Base-by-base conservation (phyloP, 2,797 vertebrate genomes). In the Urocyon cinereoargenteus region DNA sequence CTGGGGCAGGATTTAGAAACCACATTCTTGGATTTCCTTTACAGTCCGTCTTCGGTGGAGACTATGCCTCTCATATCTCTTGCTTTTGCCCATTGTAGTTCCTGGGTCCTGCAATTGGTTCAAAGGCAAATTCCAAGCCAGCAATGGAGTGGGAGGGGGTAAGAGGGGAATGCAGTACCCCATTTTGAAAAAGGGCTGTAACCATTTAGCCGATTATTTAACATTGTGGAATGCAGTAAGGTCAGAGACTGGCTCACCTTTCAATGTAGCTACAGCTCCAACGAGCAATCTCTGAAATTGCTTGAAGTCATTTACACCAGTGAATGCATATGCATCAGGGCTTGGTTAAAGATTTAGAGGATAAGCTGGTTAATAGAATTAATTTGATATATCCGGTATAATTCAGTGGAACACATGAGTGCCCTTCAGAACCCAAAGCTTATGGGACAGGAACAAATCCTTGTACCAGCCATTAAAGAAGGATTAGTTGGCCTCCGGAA, bases 211-310 rank as follows among this genome's bases (percentile, higher is more conserved):
- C 3, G 88, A 97, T 97, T 97, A 97, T 96, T 98, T 98, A 98
- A 97, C 11, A 34, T 51, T 34, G 49, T 85, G 95, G 96, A 96
- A 98, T 98, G 96, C 90, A 91, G 84, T 1, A 31, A 97, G 86
- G 90, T 96, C 97, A 96, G 95, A 13, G 0, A 87, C 12, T 61
- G 18, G 96, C 91, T 98, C 98, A 98, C 98, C 98, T 98, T 98
- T 98, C 94, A 95, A 51, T 93, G 97, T 97, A 98, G 97, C 98
- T 97, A 98, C 91, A 97, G 91, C 68, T 70, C 78, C 64, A 95
- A 94, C 73, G 68, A 90, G 95, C 98, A 97, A 93, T 98, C 94
- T 93, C 83, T 34, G 78, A 90, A 91, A 91, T 73, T 75, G 68
- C 84, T 90, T 31, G 26, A 96, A 96, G 83, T 88, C 82, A 91